Base-by-base conservation (phyloP, 1,140 invertebrate genomes). In the Hestina assimilis region DNA sequence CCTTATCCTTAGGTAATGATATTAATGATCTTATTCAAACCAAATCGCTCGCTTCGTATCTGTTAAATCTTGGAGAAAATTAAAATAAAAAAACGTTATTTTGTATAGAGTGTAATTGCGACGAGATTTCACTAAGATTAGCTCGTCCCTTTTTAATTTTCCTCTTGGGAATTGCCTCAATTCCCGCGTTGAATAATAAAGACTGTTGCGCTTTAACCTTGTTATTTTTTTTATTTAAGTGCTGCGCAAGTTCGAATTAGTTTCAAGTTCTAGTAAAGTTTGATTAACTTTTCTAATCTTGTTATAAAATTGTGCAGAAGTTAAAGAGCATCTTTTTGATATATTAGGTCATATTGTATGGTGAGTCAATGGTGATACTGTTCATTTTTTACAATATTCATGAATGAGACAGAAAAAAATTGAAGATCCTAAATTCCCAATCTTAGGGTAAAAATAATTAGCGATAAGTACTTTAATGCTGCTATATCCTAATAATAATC, bases 81-180 rank as follows among this genome's bases (percentile, higher is more conserved):
- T 15, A 48, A 48, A 35, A 35, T 38, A 48, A 35, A 41, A 12
- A 17, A 47, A 47, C 46, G 24, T 48, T 35, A 48, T 48, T 48
- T 35, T 28, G 46, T 24, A 9, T 31, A 28, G 17, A 35, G 12
- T 9, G 46, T 48, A 48, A 48, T 48, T 48, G 46, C 46, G 19
- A 19, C 21, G 33, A 48, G 46, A 48, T 48, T 48, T 67, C 51
- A 69, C 68, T 64, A 71, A 75, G 71, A 75, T 82, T 77, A 79
- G 68, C 72, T 75, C 65, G 69, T 72, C 75, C 67, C 66, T 81
- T 79, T 79, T 82, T 77, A 79, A 80, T 79, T 80, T 79, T 80
- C 66, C 63, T 63, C 63, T 63, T 71, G 62, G 67, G 73, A 80
- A 75, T 76, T 73, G 70, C 69, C 71, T 72, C 63, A 69, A 73